Percentiles rank a stretch among this genome's conserved stretches.
phyloP scores from a whole-genome alignment of 2,888 invertebrate species.

The Platycheirus albimanus region DNA sequence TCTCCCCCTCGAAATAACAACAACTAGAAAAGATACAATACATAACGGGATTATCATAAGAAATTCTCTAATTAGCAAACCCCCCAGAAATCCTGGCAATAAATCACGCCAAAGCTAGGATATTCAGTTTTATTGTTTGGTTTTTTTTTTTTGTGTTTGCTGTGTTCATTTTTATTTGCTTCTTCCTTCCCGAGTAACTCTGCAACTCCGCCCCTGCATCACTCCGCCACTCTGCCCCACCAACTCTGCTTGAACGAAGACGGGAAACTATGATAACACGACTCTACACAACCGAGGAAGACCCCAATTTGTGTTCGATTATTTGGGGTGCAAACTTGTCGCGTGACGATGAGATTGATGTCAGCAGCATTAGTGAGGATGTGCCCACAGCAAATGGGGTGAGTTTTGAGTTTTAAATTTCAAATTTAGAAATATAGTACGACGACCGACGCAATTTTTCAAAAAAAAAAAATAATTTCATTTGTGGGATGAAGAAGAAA shows the following conservation, averaged over 20 bases:
- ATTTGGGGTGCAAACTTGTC: conserved; percentile 80
- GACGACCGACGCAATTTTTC: no score
- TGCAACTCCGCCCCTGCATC: no score
- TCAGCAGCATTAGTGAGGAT: conserved; percentile 61
- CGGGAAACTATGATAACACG: conserved; percentile 80
- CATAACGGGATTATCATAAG: conserved; percentile 51
- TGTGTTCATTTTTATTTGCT: neutral
- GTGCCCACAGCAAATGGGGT: conserved; percentile 70
- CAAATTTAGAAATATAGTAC: no score
- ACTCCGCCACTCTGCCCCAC: no score
- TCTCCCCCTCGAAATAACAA: conserved; percentile 3
- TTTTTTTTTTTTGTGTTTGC: neutral
- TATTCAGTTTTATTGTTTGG: conserved; percentile 35
- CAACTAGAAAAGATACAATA: conserved; percentile 14
- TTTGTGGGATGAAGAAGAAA: conserved; percentile 1
- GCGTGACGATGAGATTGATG: conserved; percentile 77
- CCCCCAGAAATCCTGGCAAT: conserved; percentile 21
- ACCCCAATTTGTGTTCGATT: conserved; percentile 81
- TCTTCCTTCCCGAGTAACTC: conserved; percentile 2
- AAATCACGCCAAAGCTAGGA: conserved; percentile 49
- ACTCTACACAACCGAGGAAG: conserved; percentile 81
- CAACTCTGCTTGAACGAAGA: no score
- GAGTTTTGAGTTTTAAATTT: no score
- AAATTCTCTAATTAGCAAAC: conserved; percentile 55
- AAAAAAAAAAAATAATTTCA: conserved; percentile 7